phyloP scores from a whole-genome alignment of 2,888 invertebrate genomes.

The Dioctria rufipes region DNA sequence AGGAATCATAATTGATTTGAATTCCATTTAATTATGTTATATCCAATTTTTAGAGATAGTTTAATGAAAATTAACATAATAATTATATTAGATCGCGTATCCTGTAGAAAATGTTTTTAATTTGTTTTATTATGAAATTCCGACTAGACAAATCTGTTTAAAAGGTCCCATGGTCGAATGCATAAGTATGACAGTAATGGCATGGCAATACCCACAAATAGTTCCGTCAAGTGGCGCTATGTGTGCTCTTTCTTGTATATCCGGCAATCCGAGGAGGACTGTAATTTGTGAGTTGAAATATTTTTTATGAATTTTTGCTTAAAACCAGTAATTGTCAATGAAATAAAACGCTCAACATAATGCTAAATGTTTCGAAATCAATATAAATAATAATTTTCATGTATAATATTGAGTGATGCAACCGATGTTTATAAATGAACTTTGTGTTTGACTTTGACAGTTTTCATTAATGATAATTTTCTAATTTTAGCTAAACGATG shows the following conservation, averaged over 20 bases:
- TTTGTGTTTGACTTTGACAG: conserved; percentile 34
- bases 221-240: conserved; percentile 8
- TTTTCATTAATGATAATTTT: background rate
- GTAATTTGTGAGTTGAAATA: conserved; percentile 12
- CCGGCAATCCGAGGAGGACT: conserved; percentile 29
- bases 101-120: too few species aligned
- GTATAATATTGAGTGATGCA: too few species aligned
- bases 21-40: too few species aligned
- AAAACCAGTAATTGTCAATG: background rate
- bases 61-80: too few species aligned
- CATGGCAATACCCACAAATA: background rate
- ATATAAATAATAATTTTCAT: background rate
- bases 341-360: background rate
- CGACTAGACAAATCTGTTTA: too few species aligned
- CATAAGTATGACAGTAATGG: conserved; percentile 6
- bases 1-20: too few species aligned
- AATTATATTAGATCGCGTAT: too few species aligned
- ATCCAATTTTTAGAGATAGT: too few species aligned
- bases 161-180: background rate
- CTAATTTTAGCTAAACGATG: conserved; percentile 75
- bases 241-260: conserved; percentile 39
- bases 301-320: conserved; percentile 1
- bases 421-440: conserved; percentile 36
- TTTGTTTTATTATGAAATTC: too few species aligned
- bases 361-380: too few species aligned